A percentile compares a stretch with the other conserved stretches of the same genome.
These are phyloP conservation scores for Acronicta alni DNA, from an alignment of 2,888 invertebrate species.

Conservation along the genomic window DNA sequence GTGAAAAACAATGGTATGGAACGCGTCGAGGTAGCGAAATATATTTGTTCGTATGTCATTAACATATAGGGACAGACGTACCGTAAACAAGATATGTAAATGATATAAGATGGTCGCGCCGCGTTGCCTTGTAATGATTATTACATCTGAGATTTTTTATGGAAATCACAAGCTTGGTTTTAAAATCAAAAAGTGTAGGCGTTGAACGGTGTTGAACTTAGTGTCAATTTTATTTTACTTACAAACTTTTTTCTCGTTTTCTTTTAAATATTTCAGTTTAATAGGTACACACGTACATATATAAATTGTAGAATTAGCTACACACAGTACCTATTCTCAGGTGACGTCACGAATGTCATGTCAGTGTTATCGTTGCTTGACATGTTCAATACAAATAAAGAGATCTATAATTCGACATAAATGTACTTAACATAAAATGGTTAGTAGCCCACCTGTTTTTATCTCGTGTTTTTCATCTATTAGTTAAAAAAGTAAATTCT, in stretches of 20 bases:
- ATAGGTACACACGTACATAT: too few species aligned
- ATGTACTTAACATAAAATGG: too few species aligned
- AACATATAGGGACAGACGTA: constrained; percentile 76
- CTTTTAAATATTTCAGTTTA: too few species aligned
- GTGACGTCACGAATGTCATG: too few species aligned
- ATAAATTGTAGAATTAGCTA: too few species aligned
- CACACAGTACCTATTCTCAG: too few species aligned
- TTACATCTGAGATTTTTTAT: constrained; percentile 63
- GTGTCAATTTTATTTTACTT: background rate
- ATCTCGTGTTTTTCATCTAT: too few species aligned
- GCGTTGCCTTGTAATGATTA: constrained; percentile 62
- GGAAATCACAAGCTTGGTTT: constrained; percentile 33
- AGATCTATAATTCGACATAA: too few species aligned
- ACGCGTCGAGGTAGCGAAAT: constrained; percentile 72
- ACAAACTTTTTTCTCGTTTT: background rate
- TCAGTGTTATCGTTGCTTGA: too few species aligned
- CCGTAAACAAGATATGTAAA: constrained; percentile 84
- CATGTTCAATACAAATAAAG: too few species aligned
- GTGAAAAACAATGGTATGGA: constrained; percentile 73
- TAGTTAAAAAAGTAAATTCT: too few species aligned
- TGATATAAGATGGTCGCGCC: constrained; percentile 70
- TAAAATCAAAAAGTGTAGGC: constrained; percentile 21
- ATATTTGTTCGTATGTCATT: constrained; percentile 82
- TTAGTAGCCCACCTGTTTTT: too few species aligned
- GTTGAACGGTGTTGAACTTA: background rate